These are phyloP conservation scores for Psylliodes chrysocephalus DNA, from an alignment of 2,888 invertebrate genomes.

Conservation along the genomic window DNA sequence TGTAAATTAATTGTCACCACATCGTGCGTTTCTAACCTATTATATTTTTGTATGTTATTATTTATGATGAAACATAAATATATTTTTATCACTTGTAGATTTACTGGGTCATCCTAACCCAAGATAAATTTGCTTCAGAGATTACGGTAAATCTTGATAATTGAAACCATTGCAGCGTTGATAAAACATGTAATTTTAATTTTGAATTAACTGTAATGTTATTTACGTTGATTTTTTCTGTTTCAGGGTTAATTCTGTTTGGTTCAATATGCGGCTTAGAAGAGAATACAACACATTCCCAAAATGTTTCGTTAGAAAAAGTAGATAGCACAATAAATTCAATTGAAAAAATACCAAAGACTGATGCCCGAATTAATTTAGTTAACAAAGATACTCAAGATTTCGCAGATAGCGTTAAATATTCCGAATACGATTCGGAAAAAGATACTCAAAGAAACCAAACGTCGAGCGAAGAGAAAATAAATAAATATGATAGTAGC, in stretches of 20 bases:
- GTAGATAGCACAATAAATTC: slow-evolving; percentile 45
- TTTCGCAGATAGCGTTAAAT: slow-evolving; percentile 14
- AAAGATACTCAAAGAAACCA: slow-evolving; percentile 35
- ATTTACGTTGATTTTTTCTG: slow-evolving; percentile 28
- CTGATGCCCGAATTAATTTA: slow-evolving; percentile 49
- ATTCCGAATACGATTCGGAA: slow-evolving; percentile 2
- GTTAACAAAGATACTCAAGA: slow-evolving; percentile 37
- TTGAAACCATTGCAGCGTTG: too few species aligned
- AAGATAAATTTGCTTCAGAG: too few species aligned
- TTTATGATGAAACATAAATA: too few species aligned
- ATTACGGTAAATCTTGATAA: too few species aligned
- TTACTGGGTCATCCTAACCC: too few species aligned
- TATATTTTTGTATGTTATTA: too few species aligned
- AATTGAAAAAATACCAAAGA: slow-evolving; percentile 55
- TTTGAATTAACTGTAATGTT: too few species aligned
- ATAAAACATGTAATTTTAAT: too few species aligned
- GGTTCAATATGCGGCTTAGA: slow-evolving; percentile 42
- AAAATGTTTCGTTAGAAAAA: slow-evolving; percentile 40
- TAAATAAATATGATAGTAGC: neutral
- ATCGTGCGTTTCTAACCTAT: too few species aligned
- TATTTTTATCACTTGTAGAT: too few species aligned
- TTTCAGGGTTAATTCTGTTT: slow-evolving; percentile 53
- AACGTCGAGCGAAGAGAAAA: slow-evolving; percentile 13
- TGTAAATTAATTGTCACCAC: too few species aligned
- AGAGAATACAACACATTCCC: slow-evolving; percentile 28